Percentiles rank a stretch among this genome's conserved stretches.
These are phyloP conservation scores for Nomada ferruginata DNA, from an alignment of 2,888 invertebrate species.

Conservation along the genomic window DNA sequence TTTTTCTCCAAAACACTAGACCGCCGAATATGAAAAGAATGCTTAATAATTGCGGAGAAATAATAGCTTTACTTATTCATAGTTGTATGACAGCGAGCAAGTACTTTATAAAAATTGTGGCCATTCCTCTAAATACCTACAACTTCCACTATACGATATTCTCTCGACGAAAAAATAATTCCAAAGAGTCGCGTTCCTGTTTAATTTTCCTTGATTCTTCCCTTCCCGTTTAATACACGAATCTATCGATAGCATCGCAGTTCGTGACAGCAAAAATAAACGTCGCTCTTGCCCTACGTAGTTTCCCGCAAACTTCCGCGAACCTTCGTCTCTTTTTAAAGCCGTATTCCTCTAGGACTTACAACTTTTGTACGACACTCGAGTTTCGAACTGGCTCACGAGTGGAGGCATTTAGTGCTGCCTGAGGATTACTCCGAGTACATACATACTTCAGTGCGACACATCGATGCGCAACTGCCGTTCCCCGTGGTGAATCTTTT, in stretches of 20 bases:
- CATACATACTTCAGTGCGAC: neutral
- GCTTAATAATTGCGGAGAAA: neutral
- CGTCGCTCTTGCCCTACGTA: conserved; percentile 8
- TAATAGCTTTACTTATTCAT: too few species aligned
- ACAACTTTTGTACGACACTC: conserved; percentile 18
- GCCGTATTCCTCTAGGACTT: neutral
- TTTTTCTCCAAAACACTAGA: neutral
- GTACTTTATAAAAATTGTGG: neutral
- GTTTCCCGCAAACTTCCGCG: neutral
- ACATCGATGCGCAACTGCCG: neutral
- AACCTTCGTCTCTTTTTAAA: conserved; percentile 29
- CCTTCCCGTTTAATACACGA: neutral
- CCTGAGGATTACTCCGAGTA: neutral
- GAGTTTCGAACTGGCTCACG: neutral
- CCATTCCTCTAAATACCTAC: too few species aligned
- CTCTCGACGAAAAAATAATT: too few species aligned
- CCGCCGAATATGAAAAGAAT: neutral
- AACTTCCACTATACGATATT: too few species aligned
- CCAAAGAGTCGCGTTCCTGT: neutral
- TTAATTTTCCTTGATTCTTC: neutral
- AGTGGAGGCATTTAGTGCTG: conserved; percentile 15
- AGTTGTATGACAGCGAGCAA: neutral
- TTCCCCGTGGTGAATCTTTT: neutral
- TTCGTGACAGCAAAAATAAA: neutral
- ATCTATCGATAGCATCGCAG: conserved; percentile 15